These are phyloP conservation scores for Cisticola juncidis DNA, from an alignment of 2,113 vertebrate genomes.

Conservation along the genomic window DNA sequence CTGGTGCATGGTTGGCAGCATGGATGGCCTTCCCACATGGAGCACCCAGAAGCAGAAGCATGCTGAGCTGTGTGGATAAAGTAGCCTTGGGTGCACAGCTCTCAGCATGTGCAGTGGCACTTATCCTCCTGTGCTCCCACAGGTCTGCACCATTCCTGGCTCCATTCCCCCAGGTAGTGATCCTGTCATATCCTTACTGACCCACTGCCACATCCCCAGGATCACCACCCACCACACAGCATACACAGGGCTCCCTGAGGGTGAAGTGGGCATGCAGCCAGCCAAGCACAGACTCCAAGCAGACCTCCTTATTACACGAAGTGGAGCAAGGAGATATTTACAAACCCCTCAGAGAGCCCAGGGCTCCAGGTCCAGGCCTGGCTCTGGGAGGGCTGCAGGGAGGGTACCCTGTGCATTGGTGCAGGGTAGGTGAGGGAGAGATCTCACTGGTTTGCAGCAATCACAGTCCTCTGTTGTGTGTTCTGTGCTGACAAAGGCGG, in stretches of 20 bases:
- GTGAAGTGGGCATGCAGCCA: not conserved
- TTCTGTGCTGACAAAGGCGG: not conserved
- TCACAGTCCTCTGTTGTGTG: not conserved
- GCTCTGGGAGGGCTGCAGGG: not conserved
- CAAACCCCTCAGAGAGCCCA: not conserved
- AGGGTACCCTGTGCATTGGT: not conserved
- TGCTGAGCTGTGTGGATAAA: not conserved
- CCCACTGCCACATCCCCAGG: not conserved
- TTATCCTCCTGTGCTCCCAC: not conserved
- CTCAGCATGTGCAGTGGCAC: fast-evolving
- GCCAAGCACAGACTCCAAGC: not conserved
- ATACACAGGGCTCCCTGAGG: fast-evolving
- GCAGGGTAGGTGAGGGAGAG: not conserved
- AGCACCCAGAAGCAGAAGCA: not conserved
- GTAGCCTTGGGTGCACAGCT: not conserved
- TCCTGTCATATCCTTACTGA: not conserved
- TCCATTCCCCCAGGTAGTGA: not conserved
- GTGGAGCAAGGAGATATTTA: not conserved
- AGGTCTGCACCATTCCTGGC: not conserved
- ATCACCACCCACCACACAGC: not conserved
- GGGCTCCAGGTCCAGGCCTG: not conserved
- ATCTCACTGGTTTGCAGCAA: not conserved
- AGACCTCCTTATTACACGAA: not conserved
- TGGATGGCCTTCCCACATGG: not conserved
- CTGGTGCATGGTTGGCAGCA: fast-evolving